Conservation (phyloP, 2,888 invertebrate species). For the Chrysopilus asiliformis region DNA sequence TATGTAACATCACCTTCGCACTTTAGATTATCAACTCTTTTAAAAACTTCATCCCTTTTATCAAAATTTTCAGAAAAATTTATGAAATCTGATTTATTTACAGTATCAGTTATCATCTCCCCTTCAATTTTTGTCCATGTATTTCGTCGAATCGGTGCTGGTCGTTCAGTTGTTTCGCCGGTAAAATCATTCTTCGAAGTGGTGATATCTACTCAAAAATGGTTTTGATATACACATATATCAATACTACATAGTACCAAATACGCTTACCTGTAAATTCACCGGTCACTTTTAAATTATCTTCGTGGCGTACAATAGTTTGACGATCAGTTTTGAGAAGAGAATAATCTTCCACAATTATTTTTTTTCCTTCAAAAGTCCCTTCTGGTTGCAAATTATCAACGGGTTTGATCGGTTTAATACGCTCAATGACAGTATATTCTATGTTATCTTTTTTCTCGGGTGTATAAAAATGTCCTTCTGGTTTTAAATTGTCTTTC, state of each 20-base stretch:
- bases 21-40: conserved; percentile 50
- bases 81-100: conserved; percentile 50
- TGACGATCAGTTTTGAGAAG: conserved; percentile 8
- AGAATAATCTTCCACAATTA: conserved; percentile 32
- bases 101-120: conserved; percentile 56
- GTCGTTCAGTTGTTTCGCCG: conserved; percentile 49
- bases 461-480: conserved; percentile 42
- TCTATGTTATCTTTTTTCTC: conserved; percentile 32
- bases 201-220: conserved; percentile 47
- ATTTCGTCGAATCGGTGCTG: conserved; percentile 52
- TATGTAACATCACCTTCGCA: conserved; percentile 55
- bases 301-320: conserved; percentile 40
- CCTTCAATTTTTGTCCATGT: conserved; percentile 69
- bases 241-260: no score
- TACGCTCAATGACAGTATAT: conserved; percentile 41
- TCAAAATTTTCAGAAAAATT: conserved; percentile 46
- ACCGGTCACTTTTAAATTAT: conserved; percentile 53
- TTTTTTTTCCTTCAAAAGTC: conserved; percentile 38
- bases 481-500: conserved; percentile 46
- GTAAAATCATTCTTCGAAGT: conserved; percentile 57
- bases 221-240: conserved; percentile 1
- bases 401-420: conserved; percentile 36
- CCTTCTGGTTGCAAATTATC: conserved; percentile 44
- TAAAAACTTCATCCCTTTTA: conserved; percentile 44
- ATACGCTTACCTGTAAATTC: conserved; percentile 47